Percentiles rank a stretch among this genome's conserved stretches.
phyloP scores from a whole-genome alignment of 2,113 vertebrate genomes.

The Indicator indicator region DNA sequence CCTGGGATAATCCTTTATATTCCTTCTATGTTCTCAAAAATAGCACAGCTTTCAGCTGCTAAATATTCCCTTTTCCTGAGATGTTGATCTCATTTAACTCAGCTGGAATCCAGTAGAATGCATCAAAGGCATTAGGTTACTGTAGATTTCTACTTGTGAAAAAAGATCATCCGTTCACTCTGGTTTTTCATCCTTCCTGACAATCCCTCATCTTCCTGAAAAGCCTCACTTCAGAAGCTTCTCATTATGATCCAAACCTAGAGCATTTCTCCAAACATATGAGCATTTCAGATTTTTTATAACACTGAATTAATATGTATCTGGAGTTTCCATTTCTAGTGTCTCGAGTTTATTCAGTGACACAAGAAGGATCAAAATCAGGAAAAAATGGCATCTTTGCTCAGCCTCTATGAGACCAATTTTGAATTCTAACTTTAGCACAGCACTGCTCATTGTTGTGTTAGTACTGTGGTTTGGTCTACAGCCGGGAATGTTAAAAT shows the following conservation, averaged over 20 bases:
- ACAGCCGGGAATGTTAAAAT: not conserved
- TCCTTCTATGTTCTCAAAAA: not conserved
- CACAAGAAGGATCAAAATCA: not conserved
- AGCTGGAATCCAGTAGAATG: not conserved
- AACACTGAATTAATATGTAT: not conserved
- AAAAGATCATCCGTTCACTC: not conserved
- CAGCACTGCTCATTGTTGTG: not conserved
- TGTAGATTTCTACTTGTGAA: not conserved
- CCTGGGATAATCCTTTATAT: not conserved
- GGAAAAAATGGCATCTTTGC: not conserved
- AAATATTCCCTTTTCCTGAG: not conserved
- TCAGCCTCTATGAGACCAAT: not conserved
- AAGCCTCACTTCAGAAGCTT: not conserved
- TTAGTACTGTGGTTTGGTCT: not conserved
- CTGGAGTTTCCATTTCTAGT: not conserved
- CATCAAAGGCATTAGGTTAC: not conserved
- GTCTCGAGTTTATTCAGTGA: not conserved
- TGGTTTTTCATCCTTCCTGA: not conserved
- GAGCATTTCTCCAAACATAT: not conserved
- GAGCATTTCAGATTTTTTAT: fast-evolving
- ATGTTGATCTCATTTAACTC: not conserved
- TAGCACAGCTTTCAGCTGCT: not conserved
- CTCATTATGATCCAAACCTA: not conserved
- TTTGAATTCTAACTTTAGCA: not conserved
- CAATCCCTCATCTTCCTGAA: not conserved